Evolutionary conservation across 2,888 invertebrate genomes (phyloP), one percentile per base, ranked within the genome.

Genomic region (Leucoma salicis): DNA sequence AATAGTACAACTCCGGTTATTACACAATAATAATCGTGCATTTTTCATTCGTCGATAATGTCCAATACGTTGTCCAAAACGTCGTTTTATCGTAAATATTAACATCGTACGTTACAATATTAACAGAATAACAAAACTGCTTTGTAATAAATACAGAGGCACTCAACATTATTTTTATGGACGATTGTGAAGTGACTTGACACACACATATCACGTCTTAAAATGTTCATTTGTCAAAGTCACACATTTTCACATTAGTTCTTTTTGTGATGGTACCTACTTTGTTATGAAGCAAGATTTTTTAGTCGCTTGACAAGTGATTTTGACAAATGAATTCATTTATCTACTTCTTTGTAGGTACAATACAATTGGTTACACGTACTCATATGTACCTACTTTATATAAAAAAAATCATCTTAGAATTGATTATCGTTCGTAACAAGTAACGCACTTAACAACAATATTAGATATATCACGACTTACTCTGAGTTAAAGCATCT

Each of bases 401-500:
- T 52, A 64, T 41, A 58, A 61, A 56, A 58, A 63, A 54, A 61
- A 63, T 57, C 60, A 51, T 57, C 62, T 66, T 66, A 65, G 57
- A 52, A 61, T 60, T 57, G 62, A 58, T 68, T 66, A 66, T 63
- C 63, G 61, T 53, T 42, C 55, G 53, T 62, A 60, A 64, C 53
- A 50, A 59, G 49, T 63, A 56, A 58, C 52, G 48, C 60, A 63
- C 68, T 73, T 61, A 63, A 59, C 57, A 66, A 65, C 66, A 63
- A 64, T 74, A 71, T 69, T 75, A 59, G 52, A 42, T 61, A 76
- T 83, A 84, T 86, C 83, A 84, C 82, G 77, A 77, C 74, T 78
- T 80, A 81, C 62, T 74, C 71, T 78, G 82, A 82, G 80, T 84
- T 82, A 84, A 87, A 86, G 86, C 88, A 78, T 74, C 84, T 84